These are phyloP conservation scores for Gandaritis pyraliata DNA, from an alignment of 2,888 invertebrate species.

Conservation along the genomic window DNA sequence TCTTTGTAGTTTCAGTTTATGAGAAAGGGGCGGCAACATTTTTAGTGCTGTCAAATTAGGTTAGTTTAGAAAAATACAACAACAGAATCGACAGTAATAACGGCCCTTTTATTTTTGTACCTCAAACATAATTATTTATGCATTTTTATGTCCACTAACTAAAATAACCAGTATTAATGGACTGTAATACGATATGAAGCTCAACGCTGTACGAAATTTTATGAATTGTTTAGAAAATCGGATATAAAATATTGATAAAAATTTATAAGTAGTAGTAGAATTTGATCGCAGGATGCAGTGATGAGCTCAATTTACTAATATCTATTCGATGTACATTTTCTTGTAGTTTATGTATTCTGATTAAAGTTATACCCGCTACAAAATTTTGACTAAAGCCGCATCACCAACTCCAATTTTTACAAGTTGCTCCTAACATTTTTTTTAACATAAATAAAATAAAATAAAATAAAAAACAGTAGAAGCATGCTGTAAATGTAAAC, in stretches of 20 bases:
- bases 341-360: constrained; percentile 35
- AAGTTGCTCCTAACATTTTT: not conserved
- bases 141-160: constrained; percentile 54
- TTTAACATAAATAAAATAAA: too few species aligned
- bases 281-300: constrained; percentile 39
- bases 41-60: too few species aligned
- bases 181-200: constrained; percentile 36
- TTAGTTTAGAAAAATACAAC: too few species aligned
- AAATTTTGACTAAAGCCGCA: not conserved
- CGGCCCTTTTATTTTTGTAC: constrained; percentile 59
- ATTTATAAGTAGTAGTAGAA: constrained; percentile 42
- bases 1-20: too few species aligned
- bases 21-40: too few species aligned
- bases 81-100: too few species aligned
- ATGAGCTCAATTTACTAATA: constrained; percentile 34
- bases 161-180: constrained; percentile 64
- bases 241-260: constrained; percentile 41
- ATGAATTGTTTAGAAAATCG: constrained; percentile 18
- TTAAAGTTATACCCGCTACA: constrained; percentile 40
- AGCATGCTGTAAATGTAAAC: too few species aligned
- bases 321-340: constrained; percentile 34
- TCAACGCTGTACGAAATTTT: constrained; percentile 32
- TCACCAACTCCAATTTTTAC: constrained; percentile 8
- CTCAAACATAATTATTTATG: constrained; percentile 37
- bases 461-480: too few species aligned